A percentile compares a stretch with the other conserved stretches of the same genome.
phyloP scores from a whole-genome alignment of 2,113 vertebrate genomes.

The Panthera uncia region DNA sequence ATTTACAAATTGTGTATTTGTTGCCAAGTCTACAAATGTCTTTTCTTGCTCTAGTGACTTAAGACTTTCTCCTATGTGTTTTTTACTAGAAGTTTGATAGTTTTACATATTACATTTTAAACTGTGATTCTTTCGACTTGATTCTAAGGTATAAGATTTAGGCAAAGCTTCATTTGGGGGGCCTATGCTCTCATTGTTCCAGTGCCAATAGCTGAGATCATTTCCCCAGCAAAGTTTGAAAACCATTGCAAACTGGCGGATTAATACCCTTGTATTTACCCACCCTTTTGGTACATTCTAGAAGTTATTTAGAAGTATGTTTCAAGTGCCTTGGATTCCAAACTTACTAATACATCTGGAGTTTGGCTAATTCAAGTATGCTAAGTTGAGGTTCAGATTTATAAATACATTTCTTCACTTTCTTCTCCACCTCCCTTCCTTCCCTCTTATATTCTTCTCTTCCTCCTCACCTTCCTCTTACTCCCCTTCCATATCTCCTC shows the following conservation, averaged over 20 bases:
- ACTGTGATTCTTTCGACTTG: background rate
- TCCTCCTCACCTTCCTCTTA: background rate
- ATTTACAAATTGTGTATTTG: background rate
- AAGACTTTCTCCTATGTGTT: background rate
- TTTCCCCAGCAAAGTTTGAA: background rate
- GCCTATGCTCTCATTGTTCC: background rate
- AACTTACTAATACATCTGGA: background rate
- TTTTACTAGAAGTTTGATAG: background rate
- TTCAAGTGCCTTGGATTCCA: background rate
- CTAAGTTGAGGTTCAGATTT: background rate
- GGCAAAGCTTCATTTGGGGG: background rate
- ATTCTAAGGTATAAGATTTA: background rate
- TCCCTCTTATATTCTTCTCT: background rate
- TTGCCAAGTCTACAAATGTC: background rate
- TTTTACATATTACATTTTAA: background rate
- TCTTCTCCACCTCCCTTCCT: background rate
- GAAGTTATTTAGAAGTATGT: background rate
- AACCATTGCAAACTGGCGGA: background rate
- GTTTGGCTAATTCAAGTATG: background rate
- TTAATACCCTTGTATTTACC: background rate
- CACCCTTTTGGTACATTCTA: background rate
- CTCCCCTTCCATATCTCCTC: background rate
- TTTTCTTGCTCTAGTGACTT: background rate
- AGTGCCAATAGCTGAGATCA: background rate
- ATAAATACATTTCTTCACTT: background rate